Evolutionary conservation across 2,113 vertebrate genomes (phyloP).

Genomic region (Malurus cyaneus): DNA sequence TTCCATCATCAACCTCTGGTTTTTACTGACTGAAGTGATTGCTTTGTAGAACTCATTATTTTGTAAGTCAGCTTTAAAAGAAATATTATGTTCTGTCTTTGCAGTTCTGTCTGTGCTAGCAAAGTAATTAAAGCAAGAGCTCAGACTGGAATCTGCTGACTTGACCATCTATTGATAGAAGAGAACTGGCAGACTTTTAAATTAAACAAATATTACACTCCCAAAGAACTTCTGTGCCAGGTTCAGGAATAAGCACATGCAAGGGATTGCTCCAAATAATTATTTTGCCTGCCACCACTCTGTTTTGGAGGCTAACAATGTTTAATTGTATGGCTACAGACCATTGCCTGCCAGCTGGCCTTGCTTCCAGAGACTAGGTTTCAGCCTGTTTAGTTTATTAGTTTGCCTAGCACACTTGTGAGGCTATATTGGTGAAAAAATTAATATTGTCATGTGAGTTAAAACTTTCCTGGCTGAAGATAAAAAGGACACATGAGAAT

Average conservation of each 20-base stretch:
- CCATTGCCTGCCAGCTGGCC: not conserved
- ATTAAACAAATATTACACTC: not conserved
- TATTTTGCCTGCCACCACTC: not conserved
- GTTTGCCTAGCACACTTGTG: not conserved
- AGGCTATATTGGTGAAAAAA: not conserved
- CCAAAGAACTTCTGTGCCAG: not conserved
- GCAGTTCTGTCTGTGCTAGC: not conserved
- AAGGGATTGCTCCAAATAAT: not conserved
- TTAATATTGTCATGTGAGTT: not conserved
- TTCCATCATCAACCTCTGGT: not conserved
- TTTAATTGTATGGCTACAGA: conserved; percentile 9
- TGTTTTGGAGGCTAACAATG: not conserved
- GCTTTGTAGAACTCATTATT: not conserved
- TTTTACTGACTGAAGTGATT: not conserved
- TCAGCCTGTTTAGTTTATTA: not conserved
- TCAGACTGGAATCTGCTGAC: not conserved
- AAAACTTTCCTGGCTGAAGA: not conserved
- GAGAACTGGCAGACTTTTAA: not conserved
- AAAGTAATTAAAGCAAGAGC: not conserved
- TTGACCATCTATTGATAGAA: not conserved
- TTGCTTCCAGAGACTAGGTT: not conserved
- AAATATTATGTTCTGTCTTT: not conserved
- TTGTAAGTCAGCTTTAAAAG: not conserved
- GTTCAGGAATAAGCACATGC: not conserved
- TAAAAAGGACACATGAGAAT: not conserved